Percentiles rank a stretch among this genome's conserved stretches.
Conservation (phyloP, 2,888 invertebrate species). For the Platypus cylindrus region DNA sequence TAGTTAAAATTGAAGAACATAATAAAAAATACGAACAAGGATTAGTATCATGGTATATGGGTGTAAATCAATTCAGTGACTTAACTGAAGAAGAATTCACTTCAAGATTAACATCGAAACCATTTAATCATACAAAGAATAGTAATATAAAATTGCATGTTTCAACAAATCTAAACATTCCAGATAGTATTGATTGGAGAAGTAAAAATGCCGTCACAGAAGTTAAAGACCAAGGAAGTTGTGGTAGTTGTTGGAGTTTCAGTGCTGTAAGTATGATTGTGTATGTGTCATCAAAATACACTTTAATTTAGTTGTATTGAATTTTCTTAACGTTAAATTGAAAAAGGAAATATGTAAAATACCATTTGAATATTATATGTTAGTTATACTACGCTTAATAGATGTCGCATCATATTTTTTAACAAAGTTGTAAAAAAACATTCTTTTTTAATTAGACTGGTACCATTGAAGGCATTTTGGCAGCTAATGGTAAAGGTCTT, state of each 20-base stretch:
- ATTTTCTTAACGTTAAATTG: not conserved
- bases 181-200: conserved; percentile 14
- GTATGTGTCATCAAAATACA: too few species aligned
- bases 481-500: not conserved
- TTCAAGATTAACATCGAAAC: conserved; percentile 2
- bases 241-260: conserved; percentile 16
- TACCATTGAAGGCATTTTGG: conserved; percentile 9
- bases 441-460: conserved; percentile 9
- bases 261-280: conserved; percentile 18
- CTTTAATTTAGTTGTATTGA: too few species aligned
- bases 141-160: not conserved
- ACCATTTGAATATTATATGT: not conserved
- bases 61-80: conserved; percentile 15
- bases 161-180: conserved; percentile 1
- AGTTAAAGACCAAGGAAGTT: conserved; percentile 15
- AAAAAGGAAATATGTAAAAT: not conserved
- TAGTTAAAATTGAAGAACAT: conserved; percentile 17
- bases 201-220: conserved; percentile 10
- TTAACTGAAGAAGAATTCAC: conserved; percentile 15
- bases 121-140: not conserved
- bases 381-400: not conserved
- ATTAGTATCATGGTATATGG: conserved; percentile 12
- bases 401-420: not conserved
- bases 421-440: not conserved
- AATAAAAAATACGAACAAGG: conserved; percentile 16